Evolutionary conservation across 2,797 vertebrate genomes (phyloP), one percentile per base, ranked within the genome.

Genomic region (Decapterus maruadsi): DNA sequence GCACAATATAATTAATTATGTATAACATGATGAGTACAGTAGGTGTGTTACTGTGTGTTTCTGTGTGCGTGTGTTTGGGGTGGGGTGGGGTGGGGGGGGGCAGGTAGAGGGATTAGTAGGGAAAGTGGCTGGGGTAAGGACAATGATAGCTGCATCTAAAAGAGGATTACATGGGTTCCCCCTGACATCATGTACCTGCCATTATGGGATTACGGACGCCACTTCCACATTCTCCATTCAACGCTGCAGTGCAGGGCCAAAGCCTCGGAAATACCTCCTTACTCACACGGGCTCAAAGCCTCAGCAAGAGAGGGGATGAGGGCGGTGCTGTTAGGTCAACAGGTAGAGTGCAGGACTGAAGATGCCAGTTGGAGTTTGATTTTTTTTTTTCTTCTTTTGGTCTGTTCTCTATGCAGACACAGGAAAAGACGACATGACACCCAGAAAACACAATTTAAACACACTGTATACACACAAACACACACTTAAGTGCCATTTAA

Each of bases 101-200:
- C 2, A 67, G 50, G 61, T 76, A 77, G 72, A 81, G 77, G 85
- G 90, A 89, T 91, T 89, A 90, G 85, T 82, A 91, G 83, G 88
- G 83, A 92, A 92, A 92, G 89, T 90, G 84, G 81, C 57, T 75
- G 81, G 29, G 68, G 59, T 75, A 75, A 83, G 78, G 88, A 86
- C 90, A 88, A 79, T 85, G 90, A 90, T 92, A 88, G 90, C 89
- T 90, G 89, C 83, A 92, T 92, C 87, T 90, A 78, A 94, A 94
- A 93, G 91, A 92, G 91, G 93, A 95, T 94, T 94, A 94, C 92
- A 93, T 20, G 59, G 81, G 82, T 91, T 92, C 76, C 85, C 84
- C 81, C 77, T 89, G 92, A 92, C 91, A 87, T 90, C 89, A 81
- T 89, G 90, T 87, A 92, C 87, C 90, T 89, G 85, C 86, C 89